Evolutionary conservation across 2,113 vertebrate species (phyloP).

Genomic region (Sorex fumeus): DNA sequence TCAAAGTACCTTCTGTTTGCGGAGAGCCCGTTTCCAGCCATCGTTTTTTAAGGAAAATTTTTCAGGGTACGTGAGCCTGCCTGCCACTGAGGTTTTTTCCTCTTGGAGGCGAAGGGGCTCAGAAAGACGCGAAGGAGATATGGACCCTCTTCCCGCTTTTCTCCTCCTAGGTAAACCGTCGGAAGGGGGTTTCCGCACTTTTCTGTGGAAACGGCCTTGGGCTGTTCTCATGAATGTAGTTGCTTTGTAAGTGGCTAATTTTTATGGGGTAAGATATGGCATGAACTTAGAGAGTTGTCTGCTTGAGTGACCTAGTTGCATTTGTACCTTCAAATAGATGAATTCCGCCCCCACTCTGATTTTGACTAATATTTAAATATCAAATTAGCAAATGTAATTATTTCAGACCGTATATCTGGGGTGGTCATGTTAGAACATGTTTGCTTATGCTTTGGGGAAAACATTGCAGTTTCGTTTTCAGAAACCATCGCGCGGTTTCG

Average conservation of each 20-base stretch:
- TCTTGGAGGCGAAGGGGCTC: slow-evolving; percentile 54
- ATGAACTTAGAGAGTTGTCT: background rate
- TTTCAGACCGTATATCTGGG: slow-evolving; percentile 6
- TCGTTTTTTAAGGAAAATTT: slow-evolving; percentile 74
- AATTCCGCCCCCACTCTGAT: no score
- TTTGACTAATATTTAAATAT: slow-evolving; percentile 32
- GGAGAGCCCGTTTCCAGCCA: slow-evolving; percentile 77
- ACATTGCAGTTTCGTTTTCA: slow-evolving; percentile 22
- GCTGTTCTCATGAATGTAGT: slow-evolving; percentile 20
- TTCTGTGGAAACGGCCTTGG: background rate
- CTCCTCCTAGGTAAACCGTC: slow-evolving; percentile 87
- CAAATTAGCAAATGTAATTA: background rate
- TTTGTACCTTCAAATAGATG: slow-evolving; percentile 31
- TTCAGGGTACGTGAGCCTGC: slow-evolving; percentile 75
- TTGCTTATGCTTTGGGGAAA: slow-evolving; percentile 48
- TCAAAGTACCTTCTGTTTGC: slow-evolving; percentile 89
- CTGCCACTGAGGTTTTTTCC: slow-evolving; percentile 59
- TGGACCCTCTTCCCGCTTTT: slow-evolving; percentile 67
- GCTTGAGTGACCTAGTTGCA: background rate
- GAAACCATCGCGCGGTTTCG: background rate
- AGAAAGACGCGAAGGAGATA: slow-evolving; percentile 64
- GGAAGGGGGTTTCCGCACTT: slow-evolving; percentile 25
- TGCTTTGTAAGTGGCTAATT: slow-evolving; percentile 18
- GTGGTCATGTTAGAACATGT: background rate
- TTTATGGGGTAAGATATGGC: background rate